Conservation (phyloP, 1,140 invertebrate species). For the Bombus soroeensis region DNA sequence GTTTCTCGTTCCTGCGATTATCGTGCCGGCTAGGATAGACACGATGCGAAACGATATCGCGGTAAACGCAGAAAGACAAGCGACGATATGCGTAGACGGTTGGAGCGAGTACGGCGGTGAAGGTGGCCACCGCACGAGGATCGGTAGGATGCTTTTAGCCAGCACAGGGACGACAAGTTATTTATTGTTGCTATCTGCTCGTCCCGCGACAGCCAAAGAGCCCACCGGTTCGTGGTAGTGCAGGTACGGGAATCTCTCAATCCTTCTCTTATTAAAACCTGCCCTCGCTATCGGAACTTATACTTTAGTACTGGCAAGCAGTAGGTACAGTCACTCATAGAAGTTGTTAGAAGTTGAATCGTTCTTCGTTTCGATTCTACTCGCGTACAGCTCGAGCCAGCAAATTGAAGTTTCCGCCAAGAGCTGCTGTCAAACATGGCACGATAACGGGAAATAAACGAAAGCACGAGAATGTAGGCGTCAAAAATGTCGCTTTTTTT, state of each 20-base stretch:
- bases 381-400: neutral
- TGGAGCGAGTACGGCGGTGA: slow-evolving; percentile 20
- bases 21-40: neutral
- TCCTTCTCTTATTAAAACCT: slow-evolving; percentile 82
- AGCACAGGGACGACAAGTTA: slow-evolving; percentile 80
- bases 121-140: slow-evolving; percentile 60
- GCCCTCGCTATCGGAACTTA: slow-evolving; percentile 79
- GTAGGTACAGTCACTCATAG: slow-evolving; percentile 71
- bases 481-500: no score
- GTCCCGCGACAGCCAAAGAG: slow-evolving; percentile 64
- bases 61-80: slow-evolving; percentile 41
- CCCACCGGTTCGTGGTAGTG: slow-evolving; percentile 66
- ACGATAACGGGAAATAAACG: no score
- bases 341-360: slow-evolving; percentile 44
- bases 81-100: slow-evolving; percentile 37
- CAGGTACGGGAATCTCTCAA: slow-evolving; percentile 76
- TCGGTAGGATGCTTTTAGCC: slow-evolving; percentile 79
- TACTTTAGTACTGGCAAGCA: slow-evolving; percentile 66
- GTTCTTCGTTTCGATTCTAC: neutral
- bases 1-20: neutral
- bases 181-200: slow-evolving; percentile 82
- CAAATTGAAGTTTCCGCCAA: neutral
- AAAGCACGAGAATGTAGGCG: no score
- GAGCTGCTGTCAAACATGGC: no score
- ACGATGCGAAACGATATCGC: slow-evolving; percentile 42